Percentiles rank a stretch among this genome's conserved stretches.
Conservation (phyloP, 1,140 invertebrate genomes). For the Meloidogyne chitwoodi region DNA sequence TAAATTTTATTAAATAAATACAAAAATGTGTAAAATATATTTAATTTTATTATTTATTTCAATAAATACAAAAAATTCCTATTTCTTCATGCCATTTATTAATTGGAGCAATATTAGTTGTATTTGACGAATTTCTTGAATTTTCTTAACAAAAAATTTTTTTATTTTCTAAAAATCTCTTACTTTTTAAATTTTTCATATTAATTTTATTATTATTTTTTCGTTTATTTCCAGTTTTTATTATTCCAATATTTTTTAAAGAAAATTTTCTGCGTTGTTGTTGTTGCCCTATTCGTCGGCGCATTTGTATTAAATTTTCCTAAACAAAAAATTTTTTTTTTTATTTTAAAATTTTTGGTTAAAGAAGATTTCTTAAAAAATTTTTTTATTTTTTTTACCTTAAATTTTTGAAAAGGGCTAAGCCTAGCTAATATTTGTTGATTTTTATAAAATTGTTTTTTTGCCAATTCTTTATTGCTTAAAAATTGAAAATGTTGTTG, state of each 20-base stretch:
- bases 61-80: not conserved
- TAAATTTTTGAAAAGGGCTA: slow-evolving; percentile 17
- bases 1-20: no score
- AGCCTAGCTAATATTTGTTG: not conserved
- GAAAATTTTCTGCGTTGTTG: not conserved
- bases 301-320: not conserved
- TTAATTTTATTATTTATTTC: not conserved
- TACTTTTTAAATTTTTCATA: not conserved
- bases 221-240: not conserved
- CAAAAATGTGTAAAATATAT: no score
- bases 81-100: not conserved
- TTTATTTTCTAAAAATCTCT: no score
- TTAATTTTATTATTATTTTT: not conserved
- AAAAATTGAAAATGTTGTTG: not conserved
- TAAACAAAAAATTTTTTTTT: not conserved
- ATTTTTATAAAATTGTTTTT: not conserved
- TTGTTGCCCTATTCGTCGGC: not conserved
- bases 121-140: not conserved
- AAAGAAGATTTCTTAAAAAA: not conserved
- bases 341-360: no score
- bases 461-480: not conserved
- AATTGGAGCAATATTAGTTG: not conserved
- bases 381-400: not conserved
- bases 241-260: not conserved
- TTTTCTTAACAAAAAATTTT: no score